Percentiles rank a stretch among this genome's conserved stretches.
phyloP scores from a whole-genome alignment of 2,113 vertebrate species.

The Syngnathus scovelli region DNA sequence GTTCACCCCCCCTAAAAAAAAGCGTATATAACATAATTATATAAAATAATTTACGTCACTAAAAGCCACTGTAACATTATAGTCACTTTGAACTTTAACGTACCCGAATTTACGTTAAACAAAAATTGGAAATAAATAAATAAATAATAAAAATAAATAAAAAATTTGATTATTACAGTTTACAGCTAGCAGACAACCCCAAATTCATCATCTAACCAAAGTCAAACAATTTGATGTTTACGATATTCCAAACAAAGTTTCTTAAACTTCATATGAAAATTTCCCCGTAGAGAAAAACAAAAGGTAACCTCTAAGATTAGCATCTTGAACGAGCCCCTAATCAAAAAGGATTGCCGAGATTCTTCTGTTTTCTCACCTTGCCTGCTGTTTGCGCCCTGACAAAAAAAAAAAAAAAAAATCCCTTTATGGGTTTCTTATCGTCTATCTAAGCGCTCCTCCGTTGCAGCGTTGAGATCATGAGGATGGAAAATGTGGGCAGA shows the following conservation, averaged over 20 bases:
- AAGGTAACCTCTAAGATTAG: neutral
- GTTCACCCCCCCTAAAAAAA: too few species aligned
- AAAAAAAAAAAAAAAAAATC: neutral
- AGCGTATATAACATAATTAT: too few species aligned
- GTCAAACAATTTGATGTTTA: neutral
- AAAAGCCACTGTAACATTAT: too few species aligned
- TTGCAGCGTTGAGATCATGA: neutral
- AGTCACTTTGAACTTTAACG: too few species aligned
- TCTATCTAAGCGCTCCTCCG: neutral
- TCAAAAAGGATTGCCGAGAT: neutral
- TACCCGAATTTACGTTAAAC: too few species aligned
- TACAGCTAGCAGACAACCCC: too few species aligned
- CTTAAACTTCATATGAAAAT: neutral
- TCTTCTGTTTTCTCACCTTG: neutral
- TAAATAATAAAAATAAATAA: too few species aligned
- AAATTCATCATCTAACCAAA: too few species aligned
- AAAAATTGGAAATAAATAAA: too few species aligned
- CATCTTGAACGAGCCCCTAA: neutral
- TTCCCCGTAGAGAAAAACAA: neutral
- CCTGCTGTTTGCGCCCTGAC: neutral
- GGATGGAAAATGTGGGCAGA: constrained; percentile 3
- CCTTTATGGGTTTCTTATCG: neutral
- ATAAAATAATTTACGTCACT: too few species aligned
- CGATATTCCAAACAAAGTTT: neutral
- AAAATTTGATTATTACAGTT: too few species aligned